A percentile compares a stretch with the other conserved stretches of the same genome.
Conservation (phyloP, 2,113 vertebrate species). For the Scomber colias region DNA sequence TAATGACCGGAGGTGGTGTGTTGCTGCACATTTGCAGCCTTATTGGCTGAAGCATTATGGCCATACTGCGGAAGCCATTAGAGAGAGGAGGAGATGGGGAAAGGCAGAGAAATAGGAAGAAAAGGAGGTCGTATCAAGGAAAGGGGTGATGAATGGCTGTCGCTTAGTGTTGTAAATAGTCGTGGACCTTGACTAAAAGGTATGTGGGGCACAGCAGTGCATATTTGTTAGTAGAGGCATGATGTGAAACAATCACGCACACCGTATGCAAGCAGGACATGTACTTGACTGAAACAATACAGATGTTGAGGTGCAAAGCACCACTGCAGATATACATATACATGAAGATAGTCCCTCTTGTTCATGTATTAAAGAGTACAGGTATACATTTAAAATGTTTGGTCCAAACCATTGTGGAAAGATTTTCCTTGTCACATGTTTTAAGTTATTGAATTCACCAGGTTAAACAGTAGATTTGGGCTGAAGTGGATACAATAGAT, state of each 20-base stretch:
- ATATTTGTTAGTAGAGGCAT: constrained; percentile 39
- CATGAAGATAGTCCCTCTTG: background rate
- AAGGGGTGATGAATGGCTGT: constrained; percentile 61
- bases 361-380: background rate
- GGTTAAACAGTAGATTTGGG: too few species aligned
- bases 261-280: background rate
- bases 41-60: constrained; percentile 57
- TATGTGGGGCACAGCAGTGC: constrained; percentile 12
- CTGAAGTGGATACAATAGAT: too few species aligned
- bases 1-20: constrained; percentile 66
- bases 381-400: background rate
- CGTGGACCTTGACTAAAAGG: constrained; percentile 16
- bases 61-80: constrained; percentile 71
- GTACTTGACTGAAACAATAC: background rate
- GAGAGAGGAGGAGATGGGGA: constrained; percentile 39
- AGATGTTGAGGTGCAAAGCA: background rate
- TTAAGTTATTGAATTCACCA: too few species aligned
- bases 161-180: constrained; percentile 40
- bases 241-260: constrained; percentile 54
- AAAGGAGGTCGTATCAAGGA: constrained; percentile 61
- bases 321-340: background rate
- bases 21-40: constrained; percentile 64
- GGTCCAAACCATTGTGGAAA: background rate
- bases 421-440: background rate
- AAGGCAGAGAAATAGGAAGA: constrained; percentile 43